Evolutionary conservation across 2,113 vertebrate genomes (phyloP), one percentile per base, ranked within the genome.

Genomic region (Solea senegalensis): DNA sequence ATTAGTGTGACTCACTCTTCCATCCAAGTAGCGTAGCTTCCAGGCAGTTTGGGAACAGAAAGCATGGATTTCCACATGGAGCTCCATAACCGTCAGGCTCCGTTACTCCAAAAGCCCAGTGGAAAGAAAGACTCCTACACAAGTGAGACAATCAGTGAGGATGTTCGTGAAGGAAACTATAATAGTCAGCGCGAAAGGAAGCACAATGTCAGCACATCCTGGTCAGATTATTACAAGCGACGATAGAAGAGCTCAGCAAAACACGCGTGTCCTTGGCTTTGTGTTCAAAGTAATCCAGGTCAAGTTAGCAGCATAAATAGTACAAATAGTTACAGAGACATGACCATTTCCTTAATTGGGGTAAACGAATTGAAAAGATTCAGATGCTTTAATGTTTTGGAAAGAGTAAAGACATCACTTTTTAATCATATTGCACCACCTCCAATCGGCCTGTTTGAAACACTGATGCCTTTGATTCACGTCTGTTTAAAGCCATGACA

Each of bases 11-110:
- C 98, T 96, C 94, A 99, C 97, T 95, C 95, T 88, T 97, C 98
- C 97, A 98, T 98, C 97, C 97, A 98, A 84, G 96, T 94, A 0
- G 95, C 96, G 15, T 99, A 95, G 92, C 95, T 97, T 63, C 96
- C 93, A 12, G 97, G 98, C 71, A 99, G 95, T 75, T 94, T 96
- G 50, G 96, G 97, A 73, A 99, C 89, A 80, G 99, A 98, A 60
- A 99, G 91, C 9, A 95, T 87, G n/a, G 95, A 94, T 85, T 92
- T 96, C 92, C 7, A 98, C 94, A 7, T 96, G 92, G 34, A 69
- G 93, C 88, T 54, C 96, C 97, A 0, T 92, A 98, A 90, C 96
- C 98, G 91, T 93, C 95, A 2, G 96, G 53, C 88, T 99, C 96
- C 0, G 91, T 96, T 81, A 98, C 96, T 56, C 98, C 98, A 7